phyloP scores from a whole-genome alignment of 2,797 vertebrate genomes.

The Synanceia verrucosa region DNA sequence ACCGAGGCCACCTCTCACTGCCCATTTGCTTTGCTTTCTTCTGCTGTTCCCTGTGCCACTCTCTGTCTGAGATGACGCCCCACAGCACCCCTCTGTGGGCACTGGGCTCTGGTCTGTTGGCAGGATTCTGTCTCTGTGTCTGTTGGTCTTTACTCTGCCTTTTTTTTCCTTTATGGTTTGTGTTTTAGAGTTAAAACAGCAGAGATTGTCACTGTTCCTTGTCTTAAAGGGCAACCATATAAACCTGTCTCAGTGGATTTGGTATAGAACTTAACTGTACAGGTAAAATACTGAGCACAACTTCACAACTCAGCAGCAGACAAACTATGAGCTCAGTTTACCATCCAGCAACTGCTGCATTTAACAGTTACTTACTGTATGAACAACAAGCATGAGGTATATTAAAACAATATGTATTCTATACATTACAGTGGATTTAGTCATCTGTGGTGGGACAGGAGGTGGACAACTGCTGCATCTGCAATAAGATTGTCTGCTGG shows the following conservation, averaged over 20 bases:
- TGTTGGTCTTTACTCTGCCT: conserved; percentile 54
- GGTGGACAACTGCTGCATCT: not conserved
- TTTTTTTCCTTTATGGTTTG: conserved; percentile 32
- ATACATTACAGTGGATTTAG: not conserved
- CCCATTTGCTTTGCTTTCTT: conserved; percentile 76
- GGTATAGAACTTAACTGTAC: conserved; percentile 1
- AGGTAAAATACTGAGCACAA: conserved; percentile 26
- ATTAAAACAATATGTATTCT: not conserved
- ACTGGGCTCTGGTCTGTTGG: conserved; percentile 58
- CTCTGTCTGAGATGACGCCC: conserved; percentile 65
- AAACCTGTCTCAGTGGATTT: conserved; percentile 28
- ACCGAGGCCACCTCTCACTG: conserved; percentile 75
- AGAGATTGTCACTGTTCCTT: conserved; percentile 50
- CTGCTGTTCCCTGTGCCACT: conserved; percentile 56
- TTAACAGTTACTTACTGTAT: not conserved
- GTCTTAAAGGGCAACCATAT: conserved; percentile 52
- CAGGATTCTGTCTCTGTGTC: conserved; percentile 53
- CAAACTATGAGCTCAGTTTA: conserved; percentile 15
- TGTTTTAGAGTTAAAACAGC: conserved; percentile 52
- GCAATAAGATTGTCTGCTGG: not conserved
- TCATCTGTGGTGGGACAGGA: not conserved
- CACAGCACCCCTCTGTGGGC: conserved; percentile 73
- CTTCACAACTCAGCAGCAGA: conserved; percentile 10
- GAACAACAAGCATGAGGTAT: not conserved
- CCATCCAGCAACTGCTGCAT: not conserved